Percentiles rank a stretch among this genome's conserved stretches.
Conservation (phyloP, 2,888 invertebrate species). For the Sylvicola fuscatus region DNA sequence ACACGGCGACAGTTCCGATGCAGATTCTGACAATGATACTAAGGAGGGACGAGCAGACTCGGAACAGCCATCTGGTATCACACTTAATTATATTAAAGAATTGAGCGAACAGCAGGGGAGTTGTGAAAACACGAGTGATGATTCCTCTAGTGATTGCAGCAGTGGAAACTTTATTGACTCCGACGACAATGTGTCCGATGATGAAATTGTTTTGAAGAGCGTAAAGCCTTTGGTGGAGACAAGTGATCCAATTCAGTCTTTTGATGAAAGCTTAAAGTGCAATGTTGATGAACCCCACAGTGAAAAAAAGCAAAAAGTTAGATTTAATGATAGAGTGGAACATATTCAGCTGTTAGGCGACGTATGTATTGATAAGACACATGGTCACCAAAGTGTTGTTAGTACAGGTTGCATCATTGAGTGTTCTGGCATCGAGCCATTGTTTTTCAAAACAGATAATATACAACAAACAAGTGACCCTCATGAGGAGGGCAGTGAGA, state of each 20-base stretch:
- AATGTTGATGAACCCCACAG: no score
- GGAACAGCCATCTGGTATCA: constrained; percentile 18
- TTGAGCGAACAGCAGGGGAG: constrained; percentile 10
- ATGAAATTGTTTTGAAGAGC: constrained; percentile 15
- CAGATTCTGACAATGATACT: constrained; percentile 42
- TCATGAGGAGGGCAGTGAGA: no score
- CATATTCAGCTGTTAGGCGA: no score
- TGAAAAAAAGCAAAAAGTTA: no score
- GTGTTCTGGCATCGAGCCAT: no score
- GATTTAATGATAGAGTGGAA: no score
- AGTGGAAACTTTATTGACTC: no score
- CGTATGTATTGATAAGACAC: constrained; percentile 3
- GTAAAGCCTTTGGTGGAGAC: constrained; percentile 15
- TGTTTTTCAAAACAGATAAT: no score
- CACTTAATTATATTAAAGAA: constrained; percentile 19
- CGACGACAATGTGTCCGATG: neutral
- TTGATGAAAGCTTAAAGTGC: neutral
- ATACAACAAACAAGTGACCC: no score
- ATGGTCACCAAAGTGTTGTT: constrained; percentile 6
- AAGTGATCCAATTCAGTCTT: constrained; percentile 4
- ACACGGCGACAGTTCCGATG: constrained; percentile 29
- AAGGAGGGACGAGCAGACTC: constrained; percentile 27
- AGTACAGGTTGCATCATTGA: no score
- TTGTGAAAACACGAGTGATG: constrained; percentile 1
- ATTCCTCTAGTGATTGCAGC: neutral